Conservation (phyloP, 2,113 vertebrate species). For the Ellobius talpinus region DNA sequence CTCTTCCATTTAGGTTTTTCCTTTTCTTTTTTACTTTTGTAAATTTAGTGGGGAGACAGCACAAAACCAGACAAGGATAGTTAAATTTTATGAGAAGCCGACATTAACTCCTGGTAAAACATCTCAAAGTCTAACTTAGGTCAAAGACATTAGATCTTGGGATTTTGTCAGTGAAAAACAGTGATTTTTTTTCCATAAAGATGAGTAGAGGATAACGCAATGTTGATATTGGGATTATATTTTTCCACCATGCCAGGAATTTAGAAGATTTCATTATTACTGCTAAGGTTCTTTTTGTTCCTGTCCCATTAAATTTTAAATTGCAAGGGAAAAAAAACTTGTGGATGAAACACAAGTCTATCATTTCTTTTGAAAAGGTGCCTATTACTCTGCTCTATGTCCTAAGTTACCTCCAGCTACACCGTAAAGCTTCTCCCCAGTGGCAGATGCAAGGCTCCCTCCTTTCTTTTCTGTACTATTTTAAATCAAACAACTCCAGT, state of each 20-base stretch:
- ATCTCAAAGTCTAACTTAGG: constrained; percentile 41
- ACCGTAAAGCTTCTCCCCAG: not conserved
- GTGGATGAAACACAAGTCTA: constrained; percentile 19
- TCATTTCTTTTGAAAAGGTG: constrained; percentile 45
- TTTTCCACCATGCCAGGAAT: constrained; percentile 46
- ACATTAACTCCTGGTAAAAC: constrained; percentile 61
- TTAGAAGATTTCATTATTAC: constrained; percentile 56
- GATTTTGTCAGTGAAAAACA: constrained; percentile 53
- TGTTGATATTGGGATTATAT: constrained; percentile 38
- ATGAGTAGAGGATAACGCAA: constrained; percentile 64
- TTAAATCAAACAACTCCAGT: constrained; percentile 18
- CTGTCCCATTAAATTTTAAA: not conserved
- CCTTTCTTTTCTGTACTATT: not conserved
- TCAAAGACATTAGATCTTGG: constrained; percentile 45
- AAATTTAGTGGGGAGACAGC: not conserved
- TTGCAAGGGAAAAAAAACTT: constrained; percentile 12
- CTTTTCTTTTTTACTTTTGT: not conserved
- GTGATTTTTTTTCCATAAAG: constrained; percentile 52
- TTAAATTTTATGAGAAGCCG: constrained; percentile 52
- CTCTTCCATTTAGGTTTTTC: constrained; percentile 10
- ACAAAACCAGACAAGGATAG: constrained; percentile 32
- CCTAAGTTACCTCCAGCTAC: not conserved
- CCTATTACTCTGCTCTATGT: not conserved
- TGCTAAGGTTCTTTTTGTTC: not conserved
- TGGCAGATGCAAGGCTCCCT: not conserved